Base-by-base conservation (phyloP, 2,888 invertebrate species). In the Ecdyonurus torrentis region DNA sequence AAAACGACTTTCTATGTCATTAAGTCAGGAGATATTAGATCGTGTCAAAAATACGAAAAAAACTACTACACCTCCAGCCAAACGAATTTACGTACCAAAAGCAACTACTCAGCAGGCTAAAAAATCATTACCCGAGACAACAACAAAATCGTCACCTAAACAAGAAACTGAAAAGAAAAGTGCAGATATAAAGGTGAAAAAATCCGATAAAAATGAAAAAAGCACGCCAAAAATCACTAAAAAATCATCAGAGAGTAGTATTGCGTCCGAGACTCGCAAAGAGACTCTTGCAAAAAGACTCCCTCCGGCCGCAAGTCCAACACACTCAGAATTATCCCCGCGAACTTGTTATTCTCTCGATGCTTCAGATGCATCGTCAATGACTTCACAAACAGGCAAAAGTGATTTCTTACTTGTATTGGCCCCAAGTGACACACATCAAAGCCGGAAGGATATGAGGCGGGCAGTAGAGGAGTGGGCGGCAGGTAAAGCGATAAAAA, bases 1-100 rank as follows among this genome's bases (percentile, higher is more conserved):
- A 70, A 82, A 83, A 70, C 79, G 82, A 67, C 77, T 89, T 61
- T 89, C 88, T 0, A 81, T 85, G 74, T 83, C 82, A 1, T 75
- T 90, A 2, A 85, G 89, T 67, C 83, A 83, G 70, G 88, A 90
- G 74, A 80, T 87, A 24, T 74, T 87, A 66, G 83, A 83, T 67
- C 83, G 83, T 70, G 79, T 85, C 18, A 78, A 75, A 37, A 37
- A 37, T 37, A 37, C 37, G 37, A 37, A 37, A 53, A 79, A 66
- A 79, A 68, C 75, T 77, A 66, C 76, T 76, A 66, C 50, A 67
- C n/a, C n/a, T n/a, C 73, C 67, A 74, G 68, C 66, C 65, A 65
- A 65, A 68, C 66, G 67, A 69, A 67, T 64, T 37, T 37, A 37
- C 15, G 37, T 37, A 1, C 24, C 63, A 23, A n/a, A 58, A 61